A percentile compares a stretch with the other conserved stretches of the same genome.
Evolutionary conservation across 1,140 invertebrate genomes (phyloP).

Genomic region (Eriosoma lanigerum): DNA sequence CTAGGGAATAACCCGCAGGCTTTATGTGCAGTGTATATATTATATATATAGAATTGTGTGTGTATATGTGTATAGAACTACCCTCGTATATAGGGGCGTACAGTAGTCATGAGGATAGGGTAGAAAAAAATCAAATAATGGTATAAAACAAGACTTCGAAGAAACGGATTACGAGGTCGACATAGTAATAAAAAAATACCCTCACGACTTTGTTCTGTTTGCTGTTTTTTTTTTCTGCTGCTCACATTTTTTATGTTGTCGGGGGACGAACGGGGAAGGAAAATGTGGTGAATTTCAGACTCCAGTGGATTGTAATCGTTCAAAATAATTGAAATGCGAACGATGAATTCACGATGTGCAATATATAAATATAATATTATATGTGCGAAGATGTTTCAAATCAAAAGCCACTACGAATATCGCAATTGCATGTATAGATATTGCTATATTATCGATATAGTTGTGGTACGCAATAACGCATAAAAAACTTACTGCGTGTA

Average conservation of each 20-base stretch:
- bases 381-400: too few relatives aligned
- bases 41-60: not conserved
- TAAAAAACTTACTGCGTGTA: too few relatives aligned
- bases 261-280: not conserved
- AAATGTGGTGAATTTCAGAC: not conserved
- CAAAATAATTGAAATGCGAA: slow-evolving; percentile 10
- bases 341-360: not conserved
- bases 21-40: slow-evolving; percentile 7
- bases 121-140: slow-evolving; percentile 44
- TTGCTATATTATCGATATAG: too few relatives aligned
- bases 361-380: not conserved
- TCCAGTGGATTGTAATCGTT: not conserved
- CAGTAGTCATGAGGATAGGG: not conserved
- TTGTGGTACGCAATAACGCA: too few relatives aligned
- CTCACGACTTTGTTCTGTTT: not conserved
- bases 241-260: slow-evolving; percentile 28
- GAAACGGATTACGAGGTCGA: slow-evolving; percentile 49
- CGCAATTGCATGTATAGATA: too few relatives aligned
- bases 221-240: not conserved
- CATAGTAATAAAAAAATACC: slow-evolving; percentile 44
- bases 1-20: slow-evolving; percentile 36
- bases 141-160: slow-evolving; percentile 42
- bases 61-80: slow-evolving; percentile 1
- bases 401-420: too few relatives aligned
- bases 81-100: not conserved